Conservation (phyloP, 2,888 invertebrate species). For the Prostheceraeus crozeri region DNA sequence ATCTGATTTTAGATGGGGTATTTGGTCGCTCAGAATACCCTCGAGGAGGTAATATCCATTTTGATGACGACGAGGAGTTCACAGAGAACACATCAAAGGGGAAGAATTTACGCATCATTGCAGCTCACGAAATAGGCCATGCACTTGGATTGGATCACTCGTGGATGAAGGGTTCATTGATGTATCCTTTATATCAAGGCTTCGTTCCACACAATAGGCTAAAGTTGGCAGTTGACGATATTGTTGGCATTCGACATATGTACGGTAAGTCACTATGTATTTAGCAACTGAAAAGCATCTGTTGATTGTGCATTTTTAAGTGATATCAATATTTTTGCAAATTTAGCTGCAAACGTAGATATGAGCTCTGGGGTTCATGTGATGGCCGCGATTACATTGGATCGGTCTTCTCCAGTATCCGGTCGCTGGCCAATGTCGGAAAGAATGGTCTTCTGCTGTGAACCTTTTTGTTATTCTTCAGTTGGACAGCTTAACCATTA, state of each 20-base stretch:
- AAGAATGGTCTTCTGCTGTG: no score
- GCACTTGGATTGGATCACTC: slow-evolving; percentile 31
- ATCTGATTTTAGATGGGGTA: slow-evolving; percentile 22
- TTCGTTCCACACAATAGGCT: slow-evolving; percentile 10
- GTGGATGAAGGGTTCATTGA: slow-evolving; percentile 5
- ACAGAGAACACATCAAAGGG: slow-evolving; percentile 24
- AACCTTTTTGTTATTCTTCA: no score
- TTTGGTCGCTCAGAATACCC: slow-evolving; percentile 29
- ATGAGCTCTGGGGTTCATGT: no score
- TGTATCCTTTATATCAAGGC: slow-evolving; percentile 29
- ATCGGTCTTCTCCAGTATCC: no score
- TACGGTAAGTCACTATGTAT: slow-evolving; percentile 33
- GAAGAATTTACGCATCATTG: slow-evolving; percentile 31
- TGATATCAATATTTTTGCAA: no score
- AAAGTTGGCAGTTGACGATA: slow-evolving; percentile 15
- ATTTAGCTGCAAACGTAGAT: no score
- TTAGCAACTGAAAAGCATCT: no score
- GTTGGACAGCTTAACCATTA: no score
- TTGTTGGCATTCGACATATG: slow-evolving; percentile 15
- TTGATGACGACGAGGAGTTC: slow-evolving; percentile 32
- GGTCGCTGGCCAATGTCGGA: no score
- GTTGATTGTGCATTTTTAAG: no score
- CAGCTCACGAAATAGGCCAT: slow-evolving; percentile 35
- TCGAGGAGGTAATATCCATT: slow-evolving; percentile 27
- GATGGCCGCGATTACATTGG: no score